These are phyloP conservation scores for Cerastis leucographa DNA, from an alignment of 2,888 invertebrate species.

Conservation along the genomic window DNA sequence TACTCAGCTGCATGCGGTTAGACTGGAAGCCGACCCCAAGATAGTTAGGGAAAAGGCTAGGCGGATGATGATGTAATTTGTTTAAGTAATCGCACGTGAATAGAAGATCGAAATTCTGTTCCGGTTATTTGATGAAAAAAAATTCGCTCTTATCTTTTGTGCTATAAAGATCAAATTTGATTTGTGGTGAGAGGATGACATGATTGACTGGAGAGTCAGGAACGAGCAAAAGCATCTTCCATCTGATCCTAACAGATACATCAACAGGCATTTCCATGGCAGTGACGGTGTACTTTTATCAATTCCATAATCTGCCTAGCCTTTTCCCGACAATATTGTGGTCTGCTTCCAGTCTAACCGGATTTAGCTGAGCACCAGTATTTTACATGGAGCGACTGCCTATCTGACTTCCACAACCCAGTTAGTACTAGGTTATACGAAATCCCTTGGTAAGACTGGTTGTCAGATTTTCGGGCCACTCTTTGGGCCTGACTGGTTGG, in stretches of 20 bases:
- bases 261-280: neutral
- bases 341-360: neutral
- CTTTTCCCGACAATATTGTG: neutral
- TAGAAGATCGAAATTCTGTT: neutral
- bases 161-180: neutral
- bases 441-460: no score
- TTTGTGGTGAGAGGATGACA: neutral
- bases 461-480: no score
- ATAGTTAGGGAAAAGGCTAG: no score
- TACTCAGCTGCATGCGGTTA: no score
- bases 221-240: neutral
- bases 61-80: constrained; percentile 10
- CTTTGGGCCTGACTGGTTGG: no score
- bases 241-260: neutral
- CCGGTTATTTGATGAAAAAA: neutral
- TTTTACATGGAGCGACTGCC: neutral
- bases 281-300: neutral
- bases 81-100: constrained; percentile 3
- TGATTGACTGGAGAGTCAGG: neutral
- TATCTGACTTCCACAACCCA: neutral
- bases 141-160: neutral
- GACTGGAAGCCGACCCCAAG: no score
- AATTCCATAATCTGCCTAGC: neutral
- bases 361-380: neutral
- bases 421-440: neutral